Conservation (phyloP, 2,888 invertebrate species). For the Ophion ellenae region DNA sequence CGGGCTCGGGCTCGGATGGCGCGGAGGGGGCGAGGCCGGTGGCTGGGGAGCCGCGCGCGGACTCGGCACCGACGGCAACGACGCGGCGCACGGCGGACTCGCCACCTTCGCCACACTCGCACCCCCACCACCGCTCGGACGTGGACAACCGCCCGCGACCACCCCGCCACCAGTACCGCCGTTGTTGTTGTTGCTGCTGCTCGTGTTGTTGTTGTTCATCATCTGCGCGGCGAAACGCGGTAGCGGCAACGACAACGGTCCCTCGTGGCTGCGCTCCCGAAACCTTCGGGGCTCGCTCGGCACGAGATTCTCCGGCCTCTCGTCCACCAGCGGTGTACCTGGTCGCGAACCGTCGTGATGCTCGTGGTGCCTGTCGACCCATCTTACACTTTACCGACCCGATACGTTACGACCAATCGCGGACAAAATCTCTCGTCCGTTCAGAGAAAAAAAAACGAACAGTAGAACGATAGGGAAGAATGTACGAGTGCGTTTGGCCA, state of each 20-base stretch:
- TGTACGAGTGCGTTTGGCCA: too few relatives aligned
- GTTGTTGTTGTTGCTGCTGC: slow-evolving; percentile 72
- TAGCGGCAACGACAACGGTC: slow-evolving; percentile 92
- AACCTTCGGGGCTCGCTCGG: slow-evolving; percentile 91
- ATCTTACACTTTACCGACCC: background rate
- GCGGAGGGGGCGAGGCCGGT: slow-evolving; percentile 87
- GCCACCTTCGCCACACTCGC: slow-evolving; percentile 79
- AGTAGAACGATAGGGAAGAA: too few relatives aligned
- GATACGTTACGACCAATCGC: too few relatives aligned
- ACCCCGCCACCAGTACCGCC: slow-evolving; percentile 69
- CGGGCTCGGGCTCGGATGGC: slow-evolving; percentile 91
- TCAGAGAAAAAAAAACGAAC: slow-evolving; percentile 21
- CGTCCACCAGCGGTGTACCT: slow-evolving; percentile 94
- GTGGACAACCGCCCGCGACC: slow-evolving; percentile 69
- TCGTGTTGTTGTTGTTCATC: slow-evolving; percentile 81
- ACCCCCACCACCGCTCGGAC: slow-evolving; percentile 67
- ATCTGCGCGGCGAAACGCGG: slow-evolving; percentile 94
- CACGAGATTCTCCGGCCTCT: slow-evolving; percentile 89
- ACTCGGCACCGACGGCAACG: slow-evolving; percentile 83
- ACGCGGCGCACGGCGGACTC: slow-evolving; percentile 81
- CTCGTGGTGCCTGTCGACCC: slow-evolving; percentile 84
- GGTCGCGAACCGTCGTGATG: slow-evolving; percentile 89
- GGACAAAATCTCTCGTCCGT: background rate
- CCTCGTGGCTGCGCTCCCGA: slow-evolving; percentile 86
- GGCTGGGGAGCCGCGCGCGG: slow-evolving; percentile 87